Conservation (phyloP, 1,140 invertebrate genomes). For the Melipona quadrifasciata region DNA sequence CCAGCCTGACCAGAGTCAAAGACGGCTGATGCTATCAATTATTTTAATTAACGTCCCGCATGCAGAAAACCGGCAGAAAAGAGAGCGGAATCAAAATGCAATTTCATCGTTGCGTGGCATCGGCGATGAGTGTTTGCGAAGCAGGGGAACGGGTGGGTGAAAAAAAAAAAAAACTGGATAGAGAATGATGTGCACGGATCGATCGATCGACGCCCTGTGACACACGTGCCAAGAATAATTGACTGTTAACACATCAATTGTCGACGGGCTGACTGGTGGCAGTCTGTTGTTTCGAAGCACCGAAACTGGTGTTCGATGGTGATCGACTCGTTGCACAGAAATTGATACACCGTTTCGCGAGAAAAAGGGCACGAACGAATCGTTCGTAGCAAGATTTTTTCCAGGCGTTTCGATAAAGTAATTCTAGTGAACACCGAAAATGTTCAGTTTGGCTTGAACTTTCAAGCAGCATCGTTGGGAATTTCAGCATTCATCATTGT, state of each 20-base stretch:
- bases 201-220: constrained; percentile 18
- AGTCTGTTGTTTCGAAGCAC: constrained; percentile 17
- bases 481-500: no score
- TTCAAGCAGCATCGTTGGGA: no score
- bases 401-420: neutral
- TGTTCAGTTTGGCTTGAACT: no score
- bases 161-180: neutral
- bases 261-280: constrained; percentile 14
- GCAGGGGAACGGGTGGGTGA: no score
- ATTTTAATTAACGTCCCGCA: constrained; percentile 49
- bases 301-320: neutral
- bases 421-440: no score
- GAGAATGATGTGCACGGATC: neutral
- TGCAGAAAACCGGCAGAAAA: constrained; percentile 16
- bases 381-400: neutral
- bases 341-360: neutral
- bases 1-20: neutral
- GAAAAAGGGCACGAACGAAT: neutral
- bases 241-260: constrained; percentile 49
- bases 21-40: constrained; percentile 38
- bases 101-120: constrained; percentile 39
- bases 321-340: constrained; percentile 21
- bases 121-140: constrained; percentile 25
- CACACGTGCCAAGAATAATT: constrained; percentile 49
- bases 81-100: constrained; percentile 43